Percentiles rank a stretch among this genome's conserved stretches.
Conservation (phyloP, 30 jellyfish, hydroid and myxozoan genomes). For the Sanderia malayensis region DNA sequence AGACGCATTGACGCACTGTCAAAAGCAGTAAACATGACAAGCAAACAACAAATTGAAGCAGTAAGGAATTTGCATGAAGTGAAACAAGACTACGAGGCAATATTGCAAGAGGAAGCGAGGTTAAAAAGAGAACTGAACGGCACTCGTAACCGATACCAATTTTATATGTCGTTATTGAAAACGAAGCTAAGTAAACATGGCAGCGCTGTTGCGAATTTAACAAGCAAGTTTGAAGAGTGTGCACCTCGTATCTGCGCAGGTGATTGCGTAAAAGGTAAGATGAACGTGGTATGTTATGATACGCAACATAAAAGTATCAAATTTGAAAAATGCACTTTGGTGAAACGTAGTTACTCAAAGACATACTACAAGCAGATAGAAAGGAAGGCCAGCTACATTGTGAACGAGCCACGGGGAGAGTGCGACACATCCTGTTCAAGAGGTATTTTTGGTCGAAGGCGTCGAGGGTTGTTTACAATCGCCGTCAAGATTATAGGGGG, state of each 20-base stretch:
- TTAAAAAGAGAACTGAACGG: constrained; percentile 8
- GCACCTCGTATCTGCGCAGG: constrained; percentile 52
- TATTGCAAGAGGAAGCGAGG: neutral
- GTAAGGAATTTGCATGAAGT: neutral
- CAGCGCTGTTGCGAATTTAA: constrained; percentile 36
- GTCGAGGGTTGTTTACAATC: constrained; percentile 26
- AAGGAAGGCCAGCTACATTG: neutral
- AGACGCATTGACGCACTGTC: constrained; percentile 5
- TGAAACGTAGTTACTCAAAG: neutral
- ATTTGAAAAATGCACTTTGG: constrained; percentile 35
- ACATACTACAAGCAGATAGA: constrained; percentile 17
- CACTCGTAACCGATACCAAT: neutral
- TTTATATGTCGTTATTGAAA: neutral
- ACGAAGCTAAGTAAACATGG: neutral
- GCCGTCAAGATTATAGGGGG: constrained; percentile 1
- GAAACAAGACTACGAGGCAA: neutral
- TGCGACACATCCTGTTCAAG: constrained; percentile 60
- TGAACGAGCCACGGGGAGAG: neutral
- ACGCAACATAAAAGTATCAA: constrained; percentile 17
- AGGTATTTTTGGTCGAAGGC: constrained; percentile 45
- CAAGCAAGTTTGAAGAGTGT: constrained; percentile 34
- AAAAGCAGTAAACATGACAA: constrained; percentile 16
- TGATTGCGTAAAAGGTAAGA: constrained; percentile 54
- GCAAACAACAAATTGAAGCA: neutral
- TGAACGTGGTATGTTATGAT: constrained; percentile 20